Evolutionary conservation across 2,888 invertebrate genomes (phyloP), one percentile per base, ranked within the genome.

Genomic region (Kryphioiulus occultus): DNA sequence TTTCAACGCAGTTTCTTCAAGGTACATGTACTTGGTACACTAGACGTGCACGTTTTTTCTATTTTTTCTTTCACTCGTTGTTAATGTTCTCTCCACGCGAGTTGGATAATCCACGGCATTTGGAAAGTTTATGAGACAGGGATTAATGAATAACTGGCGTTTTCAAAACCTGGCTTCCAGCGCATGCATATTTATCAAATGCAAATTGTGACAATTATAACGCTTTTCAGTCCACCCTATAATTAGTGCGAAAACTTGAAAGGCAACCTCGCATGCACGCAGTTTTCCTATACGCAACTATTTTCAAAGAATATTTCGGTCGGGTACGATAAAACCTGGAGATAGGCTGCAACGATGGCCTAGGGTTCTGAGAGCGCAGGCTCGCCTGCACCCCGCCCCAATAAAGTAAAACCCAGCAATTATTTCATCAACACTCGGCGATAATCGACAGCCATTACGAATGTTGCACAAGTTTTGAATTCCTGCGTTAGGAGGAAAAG

Each of bases 351-450:
- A 26, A 78, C 78, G 78, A 78, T 78, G 78, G 78, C 78, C 78
- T 78, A 78, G 78, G 78, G 78, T 78, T 78, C 78, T 85, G 39
- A n/a, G 44, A 44, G 39, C 85, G 44, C n/a, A 85, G 85, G 85
- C 39, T 85, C 44, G 35, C 85, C 85, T 35, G 39, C 85, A 85
- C 85, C 85, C 85, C 85, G 85, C 85, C 85, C 39, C 44, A 85
- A 44, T 44, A 78, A 85, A 85, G 85, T 85, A 85, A 85, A 85
- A 84, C 47, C 86, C 86, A 30, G 78, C 86, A 86, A 86, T 86
- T 86, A 86, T 86, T 86, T 86, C 86, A 86, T 86, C 86, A 86
- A 86, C 86, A 86, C 86, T 68, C 86, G 30, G 78, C 78, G 78
- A 30, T 78, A 78, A 78, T 78, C 78, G 78, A 78, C 78, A 78